Percentiles rank a stretch among this genome's conserved stretches.
phyloP scores from a whole-genome alignment of 2,113 vertebrate genomes.

The Chloropsis hardwickii region DNA sequence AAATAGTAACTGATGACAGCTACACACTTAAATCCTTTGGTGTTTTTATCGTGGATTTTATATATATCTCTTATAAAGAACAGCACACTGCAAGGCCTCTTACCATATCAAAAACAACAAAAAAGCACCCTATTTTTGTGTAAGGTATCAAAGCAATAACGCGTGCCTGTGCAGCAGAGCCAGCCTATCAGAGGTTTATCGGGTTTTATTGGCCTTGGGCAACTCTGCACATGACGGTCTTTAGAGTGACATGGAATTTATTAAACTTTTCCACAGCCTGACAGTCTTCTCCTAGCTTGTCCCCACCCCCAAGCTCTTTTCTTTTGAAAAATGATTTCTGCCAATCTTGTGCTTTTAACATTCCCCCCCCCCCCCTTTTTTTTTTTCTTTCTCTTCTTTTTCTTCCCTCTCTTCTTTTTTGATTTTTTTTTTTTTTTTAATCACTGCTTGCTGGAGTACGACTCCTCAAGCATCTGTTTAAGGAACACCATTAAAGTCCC shows the following conservation, averaged over 20 bases:
- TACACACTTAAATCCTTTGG: constrained; percentile 15
- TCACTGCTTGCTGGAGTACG: background rate
- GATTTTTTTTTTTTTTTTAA: background rate
- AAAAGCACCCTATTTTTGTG: background rate
- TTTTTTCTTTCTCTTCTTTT: fast-evolving
- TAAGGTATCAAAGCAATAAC: constrained; percentile 26
- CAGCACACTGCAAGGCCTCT: constrained; percentile 43
- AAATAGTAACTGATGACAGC: constrained; percentile 57
- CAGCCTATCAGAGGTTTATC: constrained; percentile 52
- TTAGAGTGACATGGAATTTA: constrained; percentile 73
- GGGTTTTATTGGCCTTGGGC: constrained; percentile 53
- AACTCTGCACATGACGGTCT: constrained; percentile 52
- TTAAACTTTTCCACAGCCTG: constrained; percentile 64
- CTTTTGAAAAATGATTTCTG: constrained; percentile 57
- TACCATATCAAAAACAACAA: constrained; percentile 51
- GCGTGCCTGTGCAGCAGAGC: background rate
- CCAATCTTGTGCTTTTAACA: constrained; percentile 44
- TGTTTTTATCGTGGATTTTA: constrained; percentile 26
- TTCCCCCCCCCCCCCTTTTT: too few species aligned
- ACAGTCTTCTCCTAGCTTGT: constrained; percentile 49
- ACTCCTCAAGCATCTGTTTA: constrained; percentile 27
- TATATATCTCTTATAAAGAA: constrained; percentile 41
- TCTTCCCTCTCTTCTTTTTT: background rate
- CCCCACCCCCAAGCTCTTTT: constrained; percentile 37
- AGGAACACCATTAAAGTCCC: constrained; percentile 4